A percentile compares a stretch with the other conserved stretches of the same genome.
phyloP scores from a whole-genome alignment of 2,797 vertebrate genomes.

The Dipus sagitta region DNA sequence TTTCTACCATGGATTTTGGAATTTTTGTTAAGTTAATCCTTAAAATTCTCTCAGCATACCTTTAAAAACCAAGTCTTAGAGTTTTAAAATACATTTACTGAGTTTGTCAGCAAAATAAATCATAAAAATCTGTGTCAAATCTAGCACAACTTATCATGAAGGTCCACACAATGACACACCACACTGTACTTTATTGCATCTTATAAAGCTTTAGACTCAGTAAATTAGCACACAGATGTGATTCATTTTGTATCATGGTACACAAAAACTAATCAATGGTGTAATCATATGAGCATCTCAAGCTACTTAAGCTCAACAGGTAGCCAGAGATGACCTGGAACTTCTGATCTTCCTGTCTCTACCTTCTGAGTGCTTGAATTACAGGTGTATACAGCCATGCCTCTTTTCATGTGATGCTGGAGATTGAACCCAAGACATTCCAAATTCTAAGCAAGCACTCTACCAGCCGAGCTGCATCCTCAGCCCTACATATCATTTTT shows the following conservation, averaged over 20 bases:
- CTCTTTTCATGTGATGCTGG: not conserved
- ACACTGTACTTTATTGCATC: not conserved
- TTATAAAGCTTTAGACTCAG: not conserved
- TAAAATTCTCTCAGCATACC: not conserved
- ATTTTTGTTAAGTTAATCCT: not conserved
- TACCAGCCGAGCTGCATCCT: not conserved
- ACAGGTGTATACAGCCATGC: not conserved
- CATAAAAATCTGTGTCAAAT: not conserved
- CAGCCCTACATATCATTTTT: not conserved
- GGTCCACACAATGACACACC: not conserved
- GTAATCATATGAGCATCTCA: not conserved
- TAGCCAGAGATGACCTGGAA: not conserved
- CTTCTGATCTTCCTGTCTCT: not conserved
- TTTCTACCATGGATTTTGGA: not conserved
- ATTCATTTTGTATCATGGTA: not conserved
- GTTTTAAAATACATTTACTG: not conserved
- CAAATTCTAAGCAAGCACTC: not conserved
- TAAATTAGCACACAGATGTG: not conserved
- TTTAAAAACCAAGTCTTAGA: not conserved
- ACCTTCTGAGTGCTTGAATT: not conserved
- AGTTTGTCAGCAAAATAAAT: conserved; percentile 32
- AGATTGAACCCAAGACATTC: not conserved
- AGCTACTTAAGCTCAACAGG: not conserved
- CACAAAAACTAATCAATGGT: not conserved
- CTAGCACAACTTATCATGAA: not conserved